Percentiles rank a stretch among this genome's conserved stretches.
Conservation (phyloP, 1,140 invertebrate genomes). For the Battus philenor region DNA sequence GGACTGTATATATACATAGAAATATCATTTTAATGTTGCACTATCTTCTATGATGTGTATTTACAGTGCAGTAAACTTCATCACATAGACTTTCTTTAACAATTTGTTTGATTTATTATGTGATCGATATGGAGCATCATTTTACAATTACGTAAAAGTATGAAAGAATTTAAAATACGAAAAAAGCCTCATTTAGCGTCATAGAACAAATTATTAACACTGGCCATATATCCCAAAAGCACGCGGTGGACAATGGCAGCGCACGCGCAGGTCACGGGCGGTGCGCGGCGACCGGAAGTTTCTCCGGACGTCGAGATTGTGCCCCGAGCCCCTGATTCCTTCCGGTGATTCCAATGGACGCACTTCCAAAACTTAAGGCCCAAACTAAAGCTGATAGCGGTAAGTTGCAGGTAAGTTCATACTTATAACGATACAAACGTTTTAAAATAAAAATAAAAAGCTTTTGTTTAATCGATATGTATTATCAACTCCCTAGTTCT, state of each 20-base stretch:
- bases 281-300: slow-evolving; percentile 49
- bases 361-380: slow-evolving; percentile 20
- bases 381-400: slow-evolving; percentile 26
- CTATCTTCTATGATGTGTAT: too few relatives aligned
- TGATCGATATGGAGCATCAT: too few relatives aligned
- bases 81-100: too few relatives aligned
- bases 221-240: slow-evolving; percentile 5
- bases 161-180: too few relatives aligned
- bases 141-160: too few relatives aligned
- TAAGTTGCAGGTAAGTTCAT: slow-evolving; percentile 8
- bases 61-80: too few relatives aligned
- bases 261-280: slow-evolving; percentile 55
- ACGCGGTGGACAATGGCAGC: slow-evolving; percentile 27
- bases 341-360: slow-evolving; percentile 56
- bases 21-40: too few relatives aligned
- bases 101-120: too few relatives aligned
- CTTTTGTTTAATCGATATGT: too few relatives aligned
- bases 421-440: neutral
- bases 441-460: too few relatives aligned
- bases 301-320: slow-evolving; percentile 65
- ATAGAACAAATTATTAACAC: neutral
- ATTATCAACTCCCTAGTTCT: too few relatives aligned
- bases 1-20: too few relatives aligned
- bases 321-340: slow-evolving; percentile 65
- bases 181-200: slow-evolving; percentile 23